Base-by-base conservation (phyloP, 2,113 vertebrate species). In the Thalassoma bifasciatum region DNA sequence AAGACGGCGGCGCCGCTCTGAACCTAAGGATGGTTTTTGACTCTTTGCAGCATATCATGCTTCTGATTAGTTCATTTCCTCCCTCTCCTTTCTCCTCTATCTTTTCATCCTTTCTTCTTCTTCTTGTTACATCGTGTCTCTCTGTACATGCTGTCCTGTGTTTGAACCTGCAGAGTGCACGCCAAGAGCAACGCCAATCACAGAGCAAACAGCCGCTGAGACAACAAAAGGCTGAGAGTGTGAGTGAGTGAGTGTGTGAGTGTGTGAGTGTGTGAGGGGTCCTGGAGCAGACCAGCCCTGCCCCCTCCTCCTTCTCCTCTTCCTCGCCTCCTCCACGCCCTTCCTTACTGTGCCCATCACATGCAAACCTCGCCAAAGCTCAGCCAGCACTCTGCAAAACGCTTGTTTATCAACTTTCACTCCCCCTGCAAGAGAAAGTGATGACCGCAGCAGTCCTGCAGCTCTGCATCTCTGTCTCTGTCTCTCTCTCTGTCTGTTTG, bases 371-470 rank as follows among this genome's bases (percentile, higher is more conserved):
- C 50, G 49, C 66, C 77, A 85, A 72, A 80, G 83, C 85, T 42
- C 82, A 75, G 85, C 85, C 79, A 82, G 81, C 90, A 86, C 85
- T 86, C 78, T 75, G 86, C 77, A 91, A 92, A 93, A 87, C 77
- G 92, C 92, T 93, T 91, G 89, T 92, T 92, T 93, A 90, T 92
- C 90, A 93, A 91, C 88, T 91, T 93, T 83, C 82, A 47, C 38
- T 30, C 74, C 77, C 66, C 64, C 72, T 57, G 61, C 7, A 40
- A 13, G 6, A 50, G 87, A 91, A 93, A 91, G 85, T 88, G 91
- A 91, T 90, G 80, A 89, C 84, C 86, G 68, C 89, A 93, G 90
- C 89, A 89, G 54, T 84, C 77, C 82, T 88, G 87, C 69, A 80
- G 21, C 57, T 79, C 82, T 77, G 63, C 81, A 90, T 87, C 85